Evolutionary conservation across 35 echinoderm and acorn worm species (phyloP).

Genomic region (Apostichopus japonicus): DNA sequence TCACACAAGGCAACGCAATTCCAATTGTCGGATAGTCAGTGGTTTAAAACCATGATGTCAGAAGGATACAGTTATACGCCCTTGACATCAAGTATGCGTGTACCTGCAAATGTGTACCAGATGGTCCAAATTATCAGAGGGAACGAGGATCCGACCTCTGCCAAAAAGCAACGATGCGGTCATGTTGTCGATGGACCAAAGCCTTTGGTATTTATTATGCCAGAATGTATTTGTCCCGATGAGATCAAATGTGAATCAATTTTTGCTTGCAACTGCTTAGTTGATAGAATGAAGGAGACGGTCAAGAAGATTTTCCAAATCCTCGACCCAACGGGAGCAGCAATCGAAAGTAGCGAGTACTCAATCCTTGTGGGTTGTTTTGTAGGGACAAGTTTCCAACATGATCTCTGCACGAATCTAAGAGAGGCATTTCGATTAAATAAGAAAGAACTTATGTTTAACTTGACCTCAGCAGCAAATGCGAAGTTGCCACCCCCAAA

Average conservation of each 20-base stretch:
- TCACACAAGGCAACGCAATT: constrained; percentile 25
- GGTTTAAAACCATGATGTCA: not conserved
- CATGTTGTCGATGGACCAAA: constrained; percentile 11
- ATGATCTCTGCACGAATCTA: not conserved
- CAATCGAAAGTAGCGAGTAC: not conserved
- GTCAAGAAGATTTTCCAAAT: not conserved
- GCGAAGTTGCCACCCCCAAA: constrained; percentile 4
- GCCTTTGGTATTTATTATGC: constrained; percentile 23
- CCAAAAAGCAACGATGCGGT: not conserved
- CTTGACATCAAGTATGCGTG: constrained; percentile 5
- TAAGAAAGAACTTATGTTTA: constrained; percentile 7
- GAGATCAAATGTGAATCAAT: not conserved
- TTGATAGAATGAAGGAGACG: not conserved
- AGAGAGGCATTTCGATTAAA: not conserved
- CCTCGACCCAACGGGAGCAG: not conserved
- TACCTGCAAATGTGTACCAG: not conserved
- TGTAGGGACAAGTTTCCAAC: constrained; percentile 24
- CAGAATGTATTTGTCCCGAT: not conserved
- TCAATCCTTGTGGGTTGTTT: constrained; percentile 21
- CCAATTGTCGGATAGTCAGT: not conserved
- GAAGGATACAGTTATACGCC: not conserved
- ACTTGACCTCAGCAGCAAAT: not conserved
- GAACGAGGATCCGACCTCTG: not conserved
- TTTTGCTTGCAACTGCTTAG: not conserved
- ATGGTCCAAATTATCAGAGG: constrained; percentile 39